Percentiles rank a stretch among this genome's conserved stretches.
phyloP scores from a whole-genome alignment of 2,113 vertebrate species.

The Colius striatus region DNA sequence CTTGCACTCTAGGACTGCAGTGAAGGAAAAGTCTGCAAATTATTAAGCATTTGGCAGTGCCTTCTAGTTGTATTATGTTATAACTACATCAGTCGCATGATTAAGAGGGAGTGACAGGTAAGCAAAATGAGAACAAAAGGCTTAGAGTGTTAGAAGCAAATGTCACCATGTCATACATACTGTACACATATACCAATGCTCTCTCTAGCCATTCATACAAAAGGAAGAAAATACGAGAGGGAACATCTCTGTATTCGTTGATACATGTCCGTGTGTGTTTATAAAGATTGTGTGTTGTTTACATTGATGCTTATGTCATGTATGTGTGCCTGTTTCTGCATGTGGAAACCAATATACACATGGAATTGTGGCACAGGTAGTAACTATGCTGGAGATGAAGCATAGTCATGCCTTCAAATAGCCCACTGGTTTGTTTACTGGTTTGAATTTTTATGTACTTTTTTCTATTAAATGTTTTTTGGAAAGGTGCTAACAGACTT shows the following conservation, averaged over 20 bases:
- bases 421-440: background rate
- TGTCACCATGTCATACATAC: background rate
- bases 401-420: background rate
- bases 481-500: background rate
- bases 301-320: background rate
- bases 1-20: background rate
- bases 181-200: accelerated
- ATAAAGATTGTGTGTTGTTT: background rate
- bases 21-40: conserved; percentile 4
- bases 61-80: conserved; percentile 24
- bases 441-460: background rate
- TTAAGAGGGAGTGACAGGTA: conserved; percentile 51
- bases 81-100: background rate
- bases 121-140: conserved; percentile 57
- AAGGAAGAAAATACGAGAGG: background rate
- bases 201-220: background rate
- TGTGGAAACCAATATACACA: accelerated
- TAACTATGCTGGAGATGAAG: background rate
- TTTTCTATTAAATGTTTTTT: background rate
- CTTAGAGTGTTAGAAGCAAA: conserved; percentile 41
- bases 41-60: conserved; percentile 28
- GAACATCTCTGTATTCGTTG: background rate
- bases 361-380: background rate
- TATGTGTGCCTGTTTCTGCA: background rate
- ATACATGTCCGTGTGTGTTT: background rate